Conservation (phyloP, 2,797 vertebrate species). For the Cygnus olor region DNA sequence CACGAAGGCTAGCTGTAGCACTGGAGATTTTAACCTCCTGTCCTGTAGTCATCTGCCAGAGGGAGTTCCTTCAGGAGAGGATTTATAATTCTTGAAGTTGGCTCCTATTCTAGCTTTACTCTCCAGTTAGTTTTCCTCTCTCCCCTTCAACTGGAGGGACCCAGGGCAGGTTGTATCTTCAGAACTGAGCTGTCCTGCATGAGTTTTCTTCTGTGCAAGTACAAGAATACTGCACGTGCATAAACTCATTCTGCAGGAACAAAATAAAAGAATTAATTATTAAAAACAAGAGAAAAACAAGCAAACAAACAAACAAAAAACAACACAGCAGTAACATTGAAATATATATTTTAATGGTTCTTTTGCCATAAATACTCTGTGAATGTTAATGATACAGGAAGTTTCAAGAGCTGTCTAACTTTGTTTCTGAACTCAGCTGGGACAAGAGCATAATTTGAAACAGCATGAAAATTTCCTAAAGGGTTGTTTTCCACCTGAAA, state of each 20-base stretch:
- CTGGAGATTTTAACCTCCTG: not conserved
- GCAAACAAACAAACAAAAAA: not conserved
- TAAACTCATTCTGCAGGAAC: not conserved
- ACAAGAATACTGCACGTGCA: not conserved
- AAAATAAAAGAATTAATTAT: not conserved
- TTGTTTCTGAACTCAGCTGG: conserved; percentile 15
- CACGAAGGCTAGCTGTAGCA: not conserved
- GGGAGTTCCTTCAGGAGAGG: not conserved
- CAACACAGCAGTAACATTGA: not conserved
- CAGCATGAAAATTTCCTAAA: not conserved
- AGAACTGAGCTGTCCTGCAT: not conserved
- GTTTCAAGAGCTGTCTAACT: not conserved
- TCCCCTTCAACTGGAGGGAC: not conserved
- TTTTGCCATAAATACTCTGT: not conserved
- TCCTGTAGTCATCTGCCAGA: not conserved
- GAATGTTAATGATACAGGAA: conserved; percentile 38
- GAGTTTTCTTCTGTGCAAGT: not conserved
- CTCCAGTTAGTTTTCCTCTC: not conserved
- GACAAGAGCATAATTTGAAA: not conserved
- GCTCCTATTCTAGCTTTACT: not conserved
- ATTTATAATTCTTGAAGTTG: not conserved
- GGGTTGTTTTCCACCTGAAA: not conserved
- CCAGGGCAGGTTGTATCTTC: not conserved
- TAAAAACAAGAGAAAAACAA: not conserved
- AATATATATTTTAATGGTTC: conserved; percentile 32